Conservation (phyloP, 2,888 invertebrate genomes). For the Drosophila prostipennis region DNA sequence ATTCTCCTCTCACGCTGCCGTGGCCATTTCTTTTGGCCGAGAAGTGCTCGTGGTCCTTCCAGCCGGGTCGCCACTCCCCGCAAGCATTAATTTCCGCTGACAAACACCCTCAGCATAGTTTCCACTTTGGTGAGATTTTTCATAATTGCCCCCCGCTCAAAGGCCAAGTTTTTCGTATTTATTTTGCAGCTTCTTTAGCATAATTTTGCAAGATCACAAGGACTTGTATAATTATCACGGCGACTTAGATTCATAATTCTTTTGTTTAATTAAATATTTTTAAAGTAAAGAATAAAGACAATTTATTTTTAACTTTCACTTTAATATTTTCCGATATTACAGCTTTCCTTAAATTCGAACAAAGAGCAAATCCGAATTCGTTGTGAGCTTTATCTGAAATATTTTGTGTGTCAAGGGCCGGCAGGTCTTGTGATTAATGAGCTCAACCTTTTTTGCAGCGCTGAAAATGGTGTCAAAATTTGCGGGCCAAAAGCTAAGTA, state of each 20-base stretch:
- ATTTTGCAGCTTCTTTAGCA: slow-evolving; percentile 8
- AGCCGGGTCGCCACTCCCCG: neutral
- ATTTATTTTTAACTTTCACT: no score
- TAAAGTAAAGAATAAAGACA: neutral
- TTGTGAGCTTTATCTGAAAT: neutral
- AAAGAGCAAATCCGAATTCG: neutral
- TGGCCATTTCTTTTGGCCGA: slow-evolving; percentile 38
- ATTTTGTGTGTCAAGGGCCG: slow-evolving; percentile 7
- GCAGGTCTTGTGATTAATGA: slow-evolving; percentile 31
- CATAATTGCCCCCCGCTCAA: slow-evolving; percentile 31
- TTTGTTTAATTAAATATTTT: neutral
- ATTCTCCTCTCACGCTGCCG: slow-evolving; percentile 49
- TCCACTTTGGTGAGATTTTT: slow-evolving; percentile 36
- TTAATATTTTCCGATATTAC: no score
- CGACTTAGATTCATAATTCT: neutral
- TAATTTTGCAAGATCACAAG: slow-evolving; percentile 6
- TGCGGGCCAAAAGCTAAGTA: slow-evolving; percentile 16
- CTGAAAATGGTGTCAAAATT: slow-evolving; percentile 23
- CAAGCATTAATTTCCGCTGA: slow-evolving; percentile 44
- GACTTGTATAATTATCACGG: neutral
- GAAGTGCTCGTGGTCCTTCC: slow-evolving; percentile 16
- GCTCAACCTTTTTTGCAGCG: slow-evolving; percentile 16
- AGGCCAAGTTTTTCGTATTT: slow-evolving; percentile 2
- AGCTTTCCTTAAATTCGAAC: neutral
- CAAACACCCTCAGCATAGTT: slow-evolving; percentile 38